phyloP scores from a whole-genome alignment of 2,113 vertebrate species.

The Sarotherodon lohbergeri region DNA sequence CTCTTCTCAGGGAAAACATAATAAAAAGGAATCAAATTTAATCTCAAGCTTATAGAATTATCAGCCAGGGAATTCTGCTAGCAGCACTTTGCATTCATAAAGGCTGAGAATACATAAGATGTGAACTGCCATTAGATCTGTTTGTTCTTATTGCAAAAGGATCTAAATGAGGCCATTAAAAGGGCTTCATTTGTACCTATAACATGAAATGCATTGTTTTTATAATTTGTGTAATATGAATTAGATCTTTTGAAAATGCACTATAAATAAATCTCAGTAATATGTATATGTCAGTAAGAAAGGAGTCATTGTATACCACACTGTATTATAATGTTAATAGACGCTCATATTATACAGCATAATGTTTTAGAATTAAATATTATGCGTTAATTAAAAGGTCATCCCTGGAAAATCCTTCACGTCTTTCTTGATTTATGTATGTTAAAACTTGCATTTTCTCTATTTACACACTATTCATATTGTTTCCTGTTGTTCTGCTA shows the following conservation, averaged over 20 bases:
- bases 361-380: background rate
- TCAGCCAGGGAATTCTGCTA: background rate
- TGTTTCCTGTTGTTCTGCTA: slow-evolving; percentile 21
- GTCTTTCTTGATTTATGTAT: background rate
- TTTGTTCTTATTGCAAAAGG: background rate
- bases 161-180: background rate
- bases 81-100: background rate
- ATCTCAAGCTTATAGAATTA: background rate
- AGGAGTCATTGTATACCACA: background rate
- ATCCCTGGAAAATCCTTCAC: background rate
- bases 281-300: background rate
- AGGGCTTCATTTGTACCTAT: background rate
- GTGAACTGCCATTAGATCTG: background rate
- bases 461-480: background rate
- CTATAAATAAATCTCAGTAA: background rate
- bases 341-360: background rate
- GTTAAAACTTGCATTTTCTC: background rate
- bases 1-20: background rate
- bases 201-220: background rate
- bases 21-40: slow-evolving; percentile 25
- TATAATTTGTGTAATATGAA: background rate
- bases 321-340: background rate
- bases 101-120: background rate
- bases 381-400: background rate
- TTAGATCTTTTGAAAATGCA: background rate